A percentile compares a stretch with the other conserved stretches of the same genome.
phyloP scores from a whole-genome alignment of 2,113 vertebrate genomes.

The Pheucticus melanocephalus region DNA sequence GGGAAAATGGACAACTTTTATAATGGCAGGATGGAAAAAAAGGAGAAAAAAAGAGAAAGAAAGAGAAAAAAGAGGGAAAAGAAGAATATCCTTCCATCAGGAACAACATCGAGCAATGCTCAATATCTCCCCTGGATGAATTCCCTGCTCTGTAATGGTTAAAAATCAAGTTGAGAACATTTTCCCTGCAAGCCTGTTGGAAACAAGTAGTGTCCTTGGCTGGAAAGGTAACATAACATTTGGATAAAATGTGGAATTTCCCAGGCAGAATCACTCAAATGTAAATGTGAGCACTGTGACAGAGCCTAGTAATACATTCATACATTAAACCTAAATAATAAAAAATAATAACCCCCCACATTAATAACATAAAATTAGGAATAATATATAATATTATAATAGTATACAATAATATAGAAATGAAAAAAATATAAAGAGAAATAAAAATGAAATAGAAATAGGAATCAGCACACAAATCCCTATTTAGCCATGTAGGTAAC shows the following conservation, averaged over 20 bases:
- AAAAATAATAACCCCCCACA: fast-evolving
- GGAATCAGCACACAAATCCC: not conserved
- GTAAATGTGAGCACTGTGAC: not conserved
- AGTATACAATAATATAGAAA: not conserved
- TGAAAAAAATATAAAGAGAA: not conserved
- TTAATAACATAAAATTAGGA: too few species aligned
- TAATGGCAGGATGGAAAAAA: not conserved
- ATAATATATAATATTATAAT: not conserved
- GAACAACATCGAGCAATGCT: not conserved
- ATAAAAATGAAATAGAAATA: not conserved
- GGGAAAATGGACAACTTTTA: not conserved
- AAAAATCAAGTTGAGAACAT: not conserved
- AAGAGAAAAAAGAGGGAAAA: too few species aligned
- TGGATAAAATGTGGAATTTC: not conserved
- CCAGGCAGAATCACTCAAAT: not conserved
- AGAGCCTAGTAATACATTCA: not conserved
- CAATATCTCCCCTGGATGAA: not conserved
- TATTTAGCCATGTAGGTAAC: not conserved
- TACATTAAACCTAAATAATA: not conserved
- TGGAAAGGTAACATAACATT: not conserved
- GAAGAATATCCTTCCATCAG: not conserved
- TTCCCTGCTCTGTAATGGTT: not conserved
- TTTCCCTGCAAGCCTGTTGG: not conserved
- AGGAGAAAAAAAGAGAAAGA: not conserved
- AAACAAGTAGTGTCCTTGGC: not conserved